Base-by-base conservation (phyloP, 1,140 invertebrate species). In the Eumaeus atala region DNA sequence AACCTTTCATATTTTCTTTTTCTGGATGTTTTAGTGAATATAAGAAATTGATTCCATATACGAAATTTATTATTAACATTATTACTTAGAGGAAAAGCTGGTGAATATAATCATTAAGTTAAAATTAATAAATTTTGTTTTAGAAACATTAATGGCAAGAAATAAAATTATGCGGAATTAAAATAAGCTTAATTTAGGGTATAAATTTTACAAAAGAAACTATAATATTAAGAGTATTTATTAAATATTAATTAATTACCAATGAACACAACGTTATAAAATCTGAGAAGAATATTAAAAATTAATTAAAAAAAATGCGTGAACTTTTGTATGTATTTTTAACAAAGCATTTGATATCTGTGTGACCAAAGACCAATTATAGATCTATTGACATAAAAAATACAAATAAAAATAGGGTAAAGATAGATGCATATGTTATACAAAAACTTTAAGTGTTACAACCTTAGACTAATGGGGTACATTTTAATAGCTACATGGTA, bases 391-490 rank as follows among this genome's bases (percentile, higher is more conserved):
- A n/a, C n/a, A n/a, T 28, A 28, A 28, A 28, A 6, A 28, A n/a
- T n/a, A 28, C 21, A 28, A 28, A 28, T 3, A 3, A 28, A 28
- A 3, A 28, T 28, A 28, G 21, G 21, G 21, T 28, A 28, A 28
- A 28, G n/a, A 28, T 28, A 6, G 6, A 28, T 28, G 21, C 21
- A 9, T 44, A n/a, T 16, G 12, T 44, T 44, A 44, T 8, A 14
- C 21, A 44, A 16, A 44, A 9, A 44, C 16, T 44, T 59, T 50
- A 59, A 51, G 48, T 55, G 34, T 56, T 56, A 40, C 38, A 44
- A 44, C 6, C 40, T 16, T 51, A 48, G 37, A 51, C 49, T 62
- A 62, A 58, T 33, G 28, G 60, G 56, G 53, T 62, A 62, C 42
- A 62, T 48, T 34, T 12, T 52, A 56, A 61, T 35, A 48, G 34